Conservation (phyloP, 1,140 invertebrate species). For the Coelopa frigida region DNA sequence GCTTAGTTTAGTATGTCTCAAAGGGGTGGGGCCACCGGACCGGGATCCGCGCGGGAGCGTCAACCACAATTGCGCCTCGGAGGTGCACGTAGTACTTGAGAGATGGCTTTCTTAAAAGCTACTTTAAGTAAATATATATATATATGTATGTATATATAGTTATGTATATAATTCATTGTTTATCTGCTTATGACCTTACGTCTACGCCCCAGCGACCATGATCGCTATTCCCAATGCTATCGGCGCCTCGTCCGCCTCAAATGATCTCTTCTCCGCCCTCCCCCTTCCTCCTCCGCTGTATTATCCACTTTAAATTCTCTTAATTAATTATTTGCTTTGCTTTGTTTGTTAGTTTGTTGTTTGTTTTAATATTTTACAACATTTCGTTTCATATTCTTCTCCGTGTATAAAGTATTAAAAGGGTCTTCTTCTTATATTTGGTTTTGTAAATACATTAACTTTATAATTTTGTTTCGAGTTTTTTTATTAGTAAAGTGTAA, state of each 20-base stretch:
- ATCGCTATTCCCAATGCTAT: not conserved
- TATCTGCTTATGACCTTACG: not conserved
- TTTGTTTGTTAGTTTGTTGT: not conserved
- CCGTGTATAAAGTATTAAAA: not conserved
- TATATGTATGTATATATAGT: not conserved
- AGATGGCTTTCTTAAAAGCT: too few species aligned
- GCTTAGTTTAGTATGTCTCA: too few species aligned
- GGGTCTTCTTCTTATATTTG: conserved; percentile 18
- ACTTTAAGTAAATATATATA: too few species aligned
- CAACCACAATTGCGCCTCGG: too few species aligned
- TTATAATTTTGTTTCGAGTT: conserved; percentile 20
- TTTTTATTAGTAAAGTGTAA: conserved; percentile 45
- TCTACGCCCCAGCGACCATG: not conserved
- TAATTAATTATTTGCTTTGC: conserved; percentile 2
- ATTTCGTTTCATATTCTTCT: too few species aligned
- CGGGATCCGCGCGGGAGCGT: too few species aligned
- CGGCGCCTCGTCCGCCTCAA: not conserved
- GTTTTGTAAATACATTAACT: conserved; percentile 36
- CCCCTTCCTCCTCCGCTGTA: not conserved
- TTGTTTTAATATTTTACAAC: too few species aligned
- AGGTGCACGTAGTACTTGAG: too few species aligned
- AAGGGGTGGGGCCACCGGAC: too few species aligned
- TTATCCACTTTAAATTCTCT: not conserved
- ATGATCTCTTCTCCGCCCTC: not conserved
- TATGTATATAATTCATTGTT: not conserved